Percentiles rank a stretch among this genome's conserved stretches.
Conservation (phyloP, 1,140 invertebrate species). For the Hormaphis cornu region DNA sequence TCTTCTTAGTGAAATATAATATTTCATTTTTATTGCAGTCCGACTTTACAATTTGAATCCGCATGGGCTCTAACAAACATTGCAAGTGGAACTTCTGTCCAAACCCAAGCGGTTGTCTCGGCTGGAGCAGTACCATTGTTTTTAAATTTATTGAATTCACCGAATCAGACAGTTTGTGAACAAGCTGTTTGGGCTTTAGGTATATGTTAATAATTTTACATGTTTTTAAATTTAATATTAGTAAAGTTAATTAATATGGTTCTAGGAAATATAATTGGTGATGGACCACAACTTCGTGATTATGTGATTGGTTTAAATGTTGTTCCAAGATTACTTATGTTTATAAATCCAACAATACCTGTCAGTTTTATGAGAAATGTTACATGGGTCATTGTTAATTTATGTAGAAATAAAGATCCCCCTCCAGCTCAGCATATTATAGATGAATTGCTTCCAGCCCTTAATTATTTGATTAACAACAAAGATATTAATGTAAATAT, state of each 20-base stretch:
- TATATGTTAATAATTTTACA: slow-evolving; percentile 38
- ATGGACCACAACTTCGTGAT: slow-evolving; percentile 81
- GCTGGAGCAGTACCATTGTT: slow-evolving; percentile 94
- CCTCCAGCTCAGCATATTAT: slow-evolving; percentile 79
- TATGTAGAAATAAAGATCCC: slow-evolving; percentile 93
- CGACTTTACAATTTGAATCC: slow-evolving; percentile 93
- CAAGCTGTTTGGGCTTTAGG: slow-evolving; percentile 98
- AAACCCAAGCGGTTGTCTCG: slow-evolving; percentile 91
- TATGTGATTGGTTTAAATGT: slow-evolving; percentile 86
- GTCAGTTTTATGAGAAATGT: slow-evolving; percentile 89
- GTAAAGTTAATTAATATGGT: slow-evolving; percentile 9
- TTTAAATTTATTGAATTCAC: slow-evolving; percentile 77
- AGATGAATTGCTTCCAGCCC: slow-evolving; percentile 84
- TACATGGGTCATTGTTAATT: slow-evolving; percentile 96
- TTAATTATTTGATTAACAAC: slow-evolving; percentile 89
- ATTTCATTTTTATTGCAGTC: slow-evolving; percentile 48
- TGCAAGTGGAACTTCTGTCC: slow-evolving; percentile 89
- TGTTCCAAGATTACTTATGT: slow-evolving; percentile 75
- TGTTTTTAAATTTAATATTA: not conserved
- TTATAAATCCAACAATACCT: slow-evolving; percentile 87
- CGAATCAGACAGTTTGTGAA: slow-evolving; percentile 95
- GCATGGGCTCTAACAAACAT: slow-evolving; percentile 99
- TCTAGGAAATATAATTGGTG: slow-evolving; percentile 72
- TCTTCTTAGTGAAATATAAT: too few relatives aligned
- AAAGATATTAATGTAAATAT: slow-evolving; percentile 82